These are phyloP conservation scores for Hoplodrina blanda DNA, from an alignment of 2,888 invertebrate species.

Conservation along the genomic window DNA sequence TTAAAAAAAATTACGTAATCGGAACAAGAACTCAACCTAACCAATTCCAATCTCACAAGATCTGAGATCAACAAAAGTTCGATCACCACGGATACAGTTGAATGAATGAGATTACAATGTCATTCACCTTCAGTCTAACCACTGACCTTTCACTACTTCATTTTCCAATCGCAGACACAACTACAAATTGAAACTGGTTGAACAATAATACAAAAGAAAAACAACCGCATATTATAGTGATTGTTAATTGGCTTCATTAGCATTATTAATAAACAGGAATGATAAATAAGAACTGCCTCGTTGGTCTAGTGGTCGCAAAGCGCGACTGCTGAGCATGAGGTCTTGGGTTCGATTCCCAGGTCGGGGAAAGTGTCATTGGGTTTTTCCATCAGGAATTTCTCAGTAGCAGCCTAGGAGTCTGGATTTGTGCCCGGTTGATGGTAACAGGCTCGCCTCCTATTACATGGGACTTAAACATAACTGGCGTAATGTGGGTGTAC, in stretches of 20 bases:
- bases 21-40: background rate
- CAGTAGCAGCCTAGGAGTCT: too few relatives aligned
- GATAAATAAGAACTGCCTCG: slow-evolving; percentile 6
- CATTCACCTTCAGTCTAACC: slow-evolving; percentile 40
- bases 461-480: too few relatives aligned
- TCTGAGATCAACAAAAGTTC: slow-evolving; percentile 5
- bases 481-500: too few relatives aligned
- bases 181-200: slow-evolving; percentile 23
- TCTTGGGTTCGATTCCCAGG: too few relatives aligned
- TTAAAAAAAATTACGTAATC: too few relatives aligned
- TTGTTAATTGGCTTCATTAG: slow-evolving; percentile 24
- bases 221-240: slow-evolving; percentile 34
- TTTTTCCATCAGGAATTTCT: too few relatives aligned
- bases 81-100: slow-evolving; percentile 28
- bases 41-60: slow-evolving; percentile 8
- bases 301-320: too few relatives aligned
- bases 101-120: slow-evolving; percentile 39
- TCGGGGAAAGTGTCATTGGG: too few relatives aligned
- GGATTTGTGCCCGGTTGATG: too few relatives aligned
- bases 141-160: slow-evolving; percentile 55
- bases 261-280: slow-evolving; percentile 36
- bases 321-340: too few relatives aligned
- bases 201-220: slow-evolving; percentile 46
- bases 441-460: too few relatives aligned
- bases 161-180: slow-evolving; percentile 46